A percentile compares a stretch with the other conserved stretches of the same genome.
Conservation (phyloP, 2,113 vertebrate genomes). For the Spea multiplicata region DNA sequence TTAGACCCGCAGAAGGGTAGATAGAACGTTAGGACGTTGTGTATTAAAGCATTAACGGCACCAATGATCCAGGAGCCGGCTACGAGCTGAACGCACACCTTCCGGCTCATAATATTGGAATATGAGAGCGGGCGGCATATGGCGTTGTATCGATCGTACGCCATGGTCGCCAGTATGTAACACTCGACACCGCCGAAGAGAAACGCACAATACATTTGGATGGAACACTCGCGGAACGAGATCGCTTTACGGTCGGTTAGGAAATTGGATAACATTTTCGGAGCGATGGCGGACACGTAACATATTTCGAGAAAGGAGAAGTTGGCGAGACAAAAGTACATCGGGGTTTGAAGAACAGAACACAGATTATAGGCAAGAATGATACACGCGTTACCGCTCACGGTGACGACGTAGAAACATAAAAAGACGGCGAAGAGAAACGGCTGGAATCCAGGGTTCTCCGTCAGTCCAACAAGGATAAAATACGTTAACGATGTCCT, state of each 20-base stretch:
- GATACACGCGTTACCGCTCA: not conserved
- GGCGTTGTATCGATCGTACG: constrained; percentile 9
- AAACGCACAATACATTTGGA: constrained; percentile 9
- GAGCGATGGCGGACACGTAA: not conserved
- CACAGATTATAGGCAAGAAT: constrained; percentile 1
- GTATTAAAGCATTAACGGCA: constrained; percentile 2
- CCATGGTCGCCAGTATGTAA: constrained; percentile 16
- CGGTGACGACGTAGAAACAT: not conserved
- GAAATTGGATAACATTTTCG: not conserved
- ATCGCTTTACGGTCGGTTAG: constrained; percentile 1
- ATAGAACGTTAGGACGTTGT: not conserved
- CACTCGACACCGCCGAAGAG: constrained; percentile 16
- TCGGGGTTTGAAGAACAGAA: constrained; percentile 17
- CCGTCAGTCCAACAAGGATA: constrained; percentile 6
- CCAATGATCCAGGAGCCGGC: not conserved
- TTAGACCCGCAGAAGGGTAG: constrained; percentile 5
- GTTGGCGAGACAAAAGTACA: constrained; percentile 19
- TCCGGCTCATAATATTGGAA: not conserved
- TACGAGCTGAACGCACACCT: not conserved
- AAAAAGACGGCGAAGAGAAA: constrained; percentile 1
- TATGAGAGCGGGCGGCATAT: constrained; percentile 21
- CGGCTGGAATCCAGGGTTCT: not conserved
- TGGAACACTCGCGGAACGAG: not conserved
- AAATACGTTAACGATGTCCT: not conserved
- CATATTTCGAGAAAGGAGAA: constrained; percentile 18